phyloP scores from a whole-genome alignment of 2,113 vertebrate species.

The Furnarius figulus region DNA sequence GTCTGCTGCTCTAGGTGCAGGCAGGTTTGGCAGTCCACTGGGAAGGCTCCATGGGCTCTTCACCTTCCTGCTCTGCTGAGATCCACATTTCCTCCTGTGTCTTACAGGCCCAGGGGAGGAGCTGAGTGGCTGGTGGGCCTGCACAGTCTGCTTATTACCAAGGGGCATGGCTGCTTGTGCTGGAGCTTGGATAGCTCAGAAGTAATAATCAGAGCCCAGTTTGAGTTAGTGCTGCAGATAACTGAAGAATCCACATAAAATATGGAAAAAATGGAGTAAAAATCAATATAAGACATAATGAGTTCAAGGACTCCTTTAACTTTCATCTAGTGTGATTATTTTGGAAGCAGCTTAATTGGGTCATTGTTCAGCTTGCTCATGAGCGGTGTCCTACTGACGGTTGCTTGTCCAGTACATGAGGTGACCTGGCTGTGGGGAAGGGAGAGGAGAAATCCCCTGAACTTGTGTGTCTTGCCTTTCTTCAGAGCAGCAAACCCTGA shows the following conservation, averaged over 20 bases:
- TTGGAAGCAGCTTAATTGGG: conserved; percentile 7
- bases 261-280: neutral
- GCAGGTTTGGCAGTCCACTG: neutral
- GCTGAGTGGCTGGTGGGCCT: neutral
- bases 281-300: neutral
- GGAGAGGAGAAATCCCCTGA: neutral
- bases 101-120: neutral
- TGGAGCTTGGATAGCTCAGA: neutral
- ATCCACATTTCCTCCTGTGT: neutral
- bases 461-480: neutral
- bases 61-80: neutral
- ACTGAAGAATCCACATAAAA: neutral
- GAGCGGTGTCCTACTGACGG: neutral
- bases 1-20: neutral
- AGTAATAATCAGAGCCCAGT: neutral
- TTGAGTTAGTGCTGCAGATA: neutral
- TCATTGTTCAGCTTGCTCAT: neutral
- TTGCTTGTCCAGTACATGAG: neutral
- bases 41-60: neutral
- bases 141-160: neutral
- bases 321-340: neutral
- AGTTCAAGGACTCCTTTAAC: neutral
- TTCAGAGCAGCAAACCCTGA: neutral
- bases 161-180: neutral
- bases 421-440: neutral